phyloP scores from a whole-genome alignment of 2,113 vertebrate species.

The Prunella himalayana region DNA sequence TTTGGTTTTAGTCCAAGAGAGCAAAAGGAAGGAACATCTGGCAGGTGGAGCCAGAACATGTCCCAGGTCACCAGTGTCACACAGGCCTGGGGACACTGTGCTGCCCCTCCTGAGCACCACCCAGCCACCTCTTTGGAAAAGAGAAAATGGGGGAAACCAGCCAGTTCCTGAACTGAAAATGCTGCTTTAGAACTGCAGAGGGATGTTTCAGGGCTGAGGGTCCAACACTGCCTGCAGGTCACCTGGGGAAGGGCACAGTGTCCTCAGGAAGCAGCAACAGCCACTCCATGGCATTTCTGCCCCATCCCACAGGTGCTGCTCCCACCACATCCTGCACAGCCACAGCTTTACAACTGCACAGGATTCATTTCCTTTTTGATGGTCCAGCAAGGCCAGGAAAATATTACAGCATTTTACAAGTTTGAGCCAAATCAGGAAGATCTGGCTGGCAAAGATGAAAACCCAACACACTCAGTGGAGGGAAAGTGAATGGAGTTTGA shows the following conservation, averaged over 20 bases:
- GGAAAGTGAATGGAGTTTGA: neutral
- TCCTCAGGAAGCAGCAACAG: neutral
- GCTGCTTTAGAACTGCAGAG: neutral
- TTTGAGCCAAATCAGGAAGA: neutral
- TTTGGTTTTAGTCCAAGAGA: slow-evolving; percentile 11
- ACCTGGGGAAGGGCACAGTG: neutral
- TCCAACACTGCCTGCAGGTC: neutral
- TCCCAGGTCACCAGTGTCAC: slow-evolving; percentile 2
- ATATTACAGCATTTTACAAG: neutral
- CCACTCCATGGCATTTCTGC: neutral
- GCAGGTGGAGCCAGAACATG: neutral
- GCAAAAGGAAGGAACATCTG: neutral
- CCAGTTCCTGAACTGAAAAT: neutral
- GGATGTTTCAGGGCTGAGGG: neutral
- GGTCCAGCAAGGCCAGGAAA: neutral
- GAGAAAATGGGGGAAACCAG: neutral
- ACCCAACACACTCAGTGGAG: neutral
- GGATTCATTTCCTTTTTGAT: neutral
- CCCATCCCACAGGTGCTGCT: neutral
- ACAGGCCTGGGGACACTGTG: slow-evolving; percentile 21
- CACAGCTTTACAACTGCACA: accelerated
- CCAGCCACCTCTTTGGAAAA: neutral
- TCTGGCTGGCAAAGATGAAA: neutral
- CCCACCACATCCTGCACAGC: neutral
- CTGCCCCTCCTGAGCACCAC: neutral